A percentile compares a stretch with the other conserved stretches of the same genome.
Conservation (phyloP, 64 coral and sea anemone genomes). For the Montipora capricornis region DNA sequence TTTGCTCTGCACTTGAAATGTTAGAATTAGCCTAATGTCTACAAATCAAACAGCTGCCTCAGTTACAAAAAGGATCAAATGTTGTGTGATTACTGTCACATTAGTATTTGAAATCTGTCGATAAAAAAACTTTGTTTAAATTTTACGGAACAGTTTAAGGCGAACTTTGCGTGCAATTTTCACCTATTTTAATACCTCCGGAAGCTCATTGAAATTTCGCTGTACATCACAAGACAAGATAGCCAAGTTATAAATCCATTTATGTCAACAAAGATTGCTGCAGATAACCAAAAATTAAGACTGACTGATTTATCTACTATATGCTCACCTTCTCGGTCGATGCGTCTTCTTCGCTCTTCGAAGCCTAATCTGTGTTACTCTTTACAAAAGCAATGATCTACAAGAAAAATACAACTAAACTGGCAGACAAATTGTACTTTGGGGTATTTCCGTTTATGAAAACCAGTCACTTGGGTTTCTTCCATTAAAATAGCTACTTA, state of each 20-base stretch:
- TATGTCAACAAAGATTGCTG: background rate
- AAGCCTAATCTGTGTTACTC: background rate
- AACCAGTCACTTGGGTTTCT: slow-evolving; percentile 32
- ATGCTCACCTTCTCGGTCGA: background rate
- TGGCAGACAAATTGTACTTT: slow-evolving; percentile 8
- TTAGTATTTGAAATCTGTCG: background rate
- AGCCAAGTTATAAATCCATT: background rate
- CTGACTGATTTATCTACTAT: background rate
- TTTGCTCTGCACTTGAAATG: no score
- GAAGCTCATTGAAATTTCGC: background rate
- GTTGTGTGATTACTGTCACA: no score
- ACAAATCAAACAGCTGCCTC: no score
- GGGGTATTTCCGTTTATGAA: slow-evolving; percentile 41
- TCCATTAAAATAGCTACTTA: slow-evolving; percentile 32
- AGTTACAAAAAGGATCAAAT: no score
- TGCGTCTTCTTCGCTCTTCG: background rate
- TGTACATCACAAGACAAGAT: background rate
- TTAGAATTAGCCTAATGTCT: no score
- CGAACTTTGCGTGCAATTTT: background rate
- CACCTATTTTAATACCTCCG: background rate
- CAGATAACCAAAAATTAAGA: background rate
- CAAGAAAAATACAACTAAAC: background rate
- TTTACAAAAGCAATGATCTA: background rate
- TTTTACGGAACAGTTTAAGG: background rate
- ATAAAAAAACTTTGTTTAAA: background rate